Evolutionary conservation across 2,797 vertebrate genomes (phyloP), one percentile per base, ranked within the genome.

Genomic region (Pseudomugil gertrudae): DNA sequence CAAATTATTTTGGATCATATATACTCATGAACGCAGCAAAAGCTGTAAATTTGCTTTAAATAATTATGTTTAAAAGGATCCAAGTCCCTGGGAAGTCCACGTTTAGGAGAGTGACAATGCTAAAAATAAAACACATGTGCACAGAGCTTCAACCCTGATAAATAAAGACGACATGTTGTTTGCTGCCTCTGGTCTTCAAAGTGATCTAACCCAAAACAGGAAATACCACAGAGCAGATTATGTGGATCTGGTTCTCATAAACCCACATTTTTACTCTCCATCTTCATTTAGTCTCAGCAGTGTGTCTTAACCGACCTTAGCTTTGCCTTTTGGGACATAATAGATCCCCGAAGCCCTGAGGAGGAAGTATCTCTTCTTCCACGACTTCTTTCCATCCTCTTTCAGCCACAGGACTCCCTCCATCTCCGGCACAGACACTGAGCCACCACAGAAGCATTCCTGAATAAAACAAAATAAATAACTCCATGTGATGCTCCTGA

Each of bases 341-440:
- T 99, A 99, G 85, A 99, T 95, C 73, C 98, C 98, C 21, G 98
- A 99, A 59, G 98, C 98, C 82, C 98, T 87, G 70, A 99, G 94
- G 56, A 99, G 95, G 90, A 99, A 99, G 84, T 99, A 99, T 48
- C 98, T 96, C 69, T 99, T 99, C 91, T 99, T 99, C 98, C 98
- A 99, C 5, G 97, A 99, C 89, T 99, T 99, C 82, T 98, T 99
- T 63, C 98, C 98, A 35, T 99, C 98, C 57, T 99, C 98, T 87
- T 99, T 99, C 74, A 99, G 92, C 97, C 97, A 99, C 76, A 99
- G 89, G 62, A 98, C 87, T 10, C 98, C 98, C 77, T 99, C 98
- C 59, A 99, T 98, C 93, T 99, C 98, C 58, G 98, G 98, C 52
- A 99, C 96, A 0, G 96, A 97, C 76, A 99, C 95, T 9, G 96